Conservation (phyloP, 2,797 vertebrate species). For the Brotula barbata region DNA sequence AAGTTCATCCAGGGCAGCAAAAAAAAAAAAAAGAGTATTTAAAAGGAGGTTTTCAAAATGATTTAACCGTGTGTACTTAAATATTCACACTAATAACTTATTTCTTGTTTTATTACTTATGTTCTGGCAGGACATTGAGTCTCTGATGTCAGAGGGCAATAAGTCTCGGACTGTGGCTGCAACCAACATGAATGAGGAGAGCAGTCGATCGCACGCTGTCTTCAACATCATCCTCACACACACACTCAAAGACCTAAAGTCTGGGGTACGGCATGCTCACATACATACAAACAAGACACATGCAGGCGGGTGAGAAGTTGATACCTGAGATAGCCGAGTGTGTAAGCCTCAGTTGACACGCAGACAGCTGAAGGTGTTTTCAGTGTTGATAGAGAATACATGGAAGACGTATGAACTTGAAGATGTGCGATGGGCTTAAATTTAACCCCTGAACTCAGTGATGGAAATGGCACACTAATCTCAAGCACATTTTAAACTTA, state of each 20-base stretch:
- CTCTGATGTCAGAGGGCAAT: constrained; percentile 98
- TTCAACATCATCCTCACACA: constrained; percentile 98
- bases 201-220: constrained; percentile 95
- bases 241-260: constrained; percentile 91
- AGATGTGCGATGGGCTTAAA: too few relatives aligned
- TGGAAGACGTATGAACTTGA: too few relatives aligned
- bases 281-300: too few relatives aligned
- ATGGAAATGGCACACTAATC: too few relatives aligned
- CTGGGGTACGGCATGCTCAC: constrained; percentile 79
- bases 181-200: constrained; percentile 99
- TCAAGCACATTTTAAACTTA: too few relatives aligned
- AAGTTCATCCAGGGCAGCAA: background rate
- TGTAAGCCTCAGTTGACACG: too few relatives aligned
- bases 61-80: too few relatives aligned
- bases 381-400: background rate
- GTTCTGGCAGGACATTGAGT: constrained; percentile 99
- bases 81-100: too few relatives aligned
- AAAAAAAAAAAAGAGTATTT: too few relatives aligned
- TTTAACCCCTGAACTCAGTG: too few relatives aligned
- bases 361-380: background rate
- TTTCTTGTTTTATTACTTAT: constrained; percentile 25
- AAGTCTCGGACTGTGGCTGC: constrained; percentile 97
- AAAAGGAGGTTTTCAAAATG: too few relatives aligned
- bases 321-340: background rate
- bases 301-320: background rate